Conservation (phyloP, 2,113 vertebrate species). For the Amazona vittata region DNA sequence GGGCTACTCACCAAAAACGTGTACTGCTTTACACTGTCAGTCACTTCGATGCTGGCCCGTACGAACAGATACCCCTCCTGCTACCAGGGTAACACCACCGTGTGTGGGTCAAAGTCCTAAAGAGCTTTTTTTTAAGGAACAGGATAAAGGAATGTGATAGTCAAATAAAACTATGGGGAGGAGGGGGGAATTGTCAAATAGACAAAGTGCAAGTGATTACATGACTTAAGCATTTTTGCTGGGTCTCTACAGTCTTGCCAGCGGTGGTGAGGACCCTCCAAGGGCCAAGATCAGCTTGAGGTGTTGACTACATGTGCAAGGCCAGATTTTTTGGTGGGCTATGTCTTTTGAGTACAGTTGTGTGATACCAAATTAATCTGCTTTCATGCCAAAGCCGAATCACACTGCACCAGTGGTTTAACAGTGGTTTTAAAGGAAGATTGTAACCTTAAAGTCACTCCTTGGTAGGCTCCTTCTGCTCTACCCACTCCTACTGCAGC, state of each 20-base stretch:
- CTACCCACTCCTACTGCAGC: neutral
- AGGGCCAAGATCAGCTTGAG: neutral
- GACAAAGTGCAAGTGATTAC: neutral
- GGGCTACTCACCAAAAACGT: neutral
- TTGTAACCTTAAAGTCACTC: neutral
- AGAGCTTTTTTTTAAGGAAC: neutral
- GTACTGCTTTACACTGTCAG: neutral
- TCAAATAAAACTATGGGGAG: neutral
- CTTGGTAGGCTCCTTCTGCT: neutral
- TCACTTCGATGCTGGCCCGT: neutral
- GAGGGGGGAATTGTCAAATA: neutral
- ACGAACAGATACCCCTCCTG: neutral
- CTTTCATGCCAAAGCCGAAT: neutral
- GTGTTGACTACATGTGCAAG: neutral
- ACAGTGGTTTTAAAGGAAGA: neutral
- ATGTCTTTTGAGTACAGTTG: neutral
- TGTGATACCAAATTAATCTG: neutral
- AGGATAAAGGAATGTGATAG: neutral
- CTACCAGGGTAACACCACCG: neutral
- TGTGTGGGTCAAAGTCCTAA: neutral
- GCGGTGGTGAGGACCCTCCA: neutral
- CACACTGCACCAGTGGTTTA: rapidly evolving
- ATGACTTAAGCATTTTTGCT: neutral
- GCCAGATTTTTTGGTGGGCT: neutral
- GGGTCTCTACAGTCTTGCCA: neutral